A percentile compares a stretch with the other conserved stretches of the same genome.
phyloP scores from a whole-genome alignment of 2,113 vertebrate genomes.

The Craseonycteris thonglongyai region DNA sequence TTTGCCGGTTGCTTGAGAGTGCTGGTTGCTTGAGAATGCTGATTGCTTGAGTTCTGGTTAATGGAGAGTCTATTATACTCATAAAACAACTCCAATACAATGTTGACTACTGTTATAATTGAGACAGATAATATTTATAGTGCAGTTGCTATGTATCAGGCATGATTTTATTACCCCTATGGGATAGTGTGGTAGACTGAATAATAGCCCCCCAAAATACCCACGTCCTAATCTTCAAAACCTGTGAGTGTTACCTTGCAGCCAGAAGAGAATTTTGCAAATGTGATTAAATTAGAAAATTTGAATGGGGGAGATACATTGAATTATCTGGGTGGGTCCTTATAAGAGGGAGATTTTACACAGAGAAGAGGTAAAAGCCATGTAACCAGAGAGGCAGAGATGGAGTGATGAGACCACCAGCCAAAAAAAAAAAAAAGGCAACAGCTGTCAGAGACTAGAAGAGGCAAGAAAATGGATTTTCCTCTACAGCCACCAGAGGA shows the following conservation, averaged over 20 bases:
- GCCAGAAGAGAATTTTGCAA: neutral
- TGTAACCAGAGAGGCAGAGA: neutral
- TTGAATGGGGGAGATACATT: neutral
- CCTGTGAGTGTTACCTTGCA: neutral
- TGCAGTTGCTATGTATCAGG: too few relatives aligned
- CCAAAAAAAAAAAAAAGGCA: neutral
- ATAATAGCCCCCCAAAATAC: accelerated
- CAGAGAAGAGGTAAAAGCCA: neutral
- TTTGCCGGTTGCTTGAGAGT: too few relatives aligned
- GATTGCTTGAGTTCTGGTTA: too few relatives aligned
- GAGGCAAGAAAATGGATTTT: neutral
- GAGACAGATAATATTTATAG: accelerated
- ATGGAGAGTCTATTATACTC: too few relatives aligned
- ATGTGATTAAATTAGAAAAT: neutral
- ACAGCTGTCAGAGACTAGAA: neutral
- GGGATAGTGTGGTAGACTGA: neutral
- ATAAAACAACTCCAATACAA: neutral
- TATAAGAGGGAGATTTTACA: neutral
- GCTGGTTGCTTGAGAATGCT: too few relatives aligned
- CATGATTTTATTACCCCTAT: accelerated
- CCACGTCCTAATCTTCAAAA: too few relatives aligned
- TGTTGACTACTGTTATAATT: accelerated
- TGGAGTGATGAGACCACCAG: accelerated
- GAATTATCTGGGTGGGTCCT: neutral
- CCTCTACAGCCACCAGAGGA: neutral